Conservation (phyloP, 1,140 invertebrate species). For the Euura lappo region DNA sequence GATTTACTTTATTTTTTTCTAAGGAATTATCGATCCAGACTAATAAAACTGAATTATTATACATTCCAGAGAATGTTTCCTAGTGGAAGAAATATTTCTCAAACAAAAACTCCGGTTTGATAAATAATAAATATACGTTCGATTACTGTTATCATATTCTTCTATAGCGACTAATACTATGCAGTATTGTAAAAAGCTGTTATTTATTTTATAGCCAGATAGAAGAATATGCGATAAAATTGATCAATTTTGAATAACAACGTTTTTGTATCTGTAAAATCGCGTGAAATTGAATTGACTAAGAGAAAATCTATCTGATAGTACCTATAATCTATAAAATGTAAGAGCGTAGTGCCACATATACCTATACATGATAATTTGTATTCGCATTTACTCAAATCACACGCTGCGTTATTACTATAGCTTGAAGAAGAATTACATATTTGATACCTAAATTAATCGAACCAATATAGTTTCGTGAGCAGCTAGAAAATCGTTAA, state of each 20-base stretch:
- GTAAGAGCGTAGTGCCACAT: too few relatives aligned
- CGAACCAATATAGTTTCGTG: not conserved
- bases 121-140: not conserved
- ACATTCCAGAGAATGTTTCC: not conserved
- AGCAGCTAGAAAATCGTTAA: not conserved
- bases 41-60: constrained; percentile 1
- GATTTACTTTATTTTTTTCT: not conserved
- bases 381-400: too few relatives aligned
- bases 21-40: not conserved
- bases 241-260: too few relatives aligned
- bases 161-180: too few relatives aligned
- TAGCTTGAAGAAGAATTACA: not conserved
- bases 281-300: too few relatives aligned
- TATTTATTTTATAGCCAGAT: not conserved
- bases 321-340: too few relatives aligned
- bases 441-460: not conserved
- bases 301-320: too few relatives aligned
- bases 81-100: not conserved
- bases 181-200: not conserved
- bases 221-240: too few relatives aligned
- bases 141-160: too few relatives aligned
- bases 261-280: too few relatives aligned
- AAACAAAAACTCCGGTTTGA: not conserved
- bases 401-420: too few relatives aligned
- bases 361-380: too few relatives aligned